Evolutionary conservation across 2,888 invertebrate species (phyloP), one percentile per base, ranked within the genome.

Genomic region (Xanthia togata): DNA sequence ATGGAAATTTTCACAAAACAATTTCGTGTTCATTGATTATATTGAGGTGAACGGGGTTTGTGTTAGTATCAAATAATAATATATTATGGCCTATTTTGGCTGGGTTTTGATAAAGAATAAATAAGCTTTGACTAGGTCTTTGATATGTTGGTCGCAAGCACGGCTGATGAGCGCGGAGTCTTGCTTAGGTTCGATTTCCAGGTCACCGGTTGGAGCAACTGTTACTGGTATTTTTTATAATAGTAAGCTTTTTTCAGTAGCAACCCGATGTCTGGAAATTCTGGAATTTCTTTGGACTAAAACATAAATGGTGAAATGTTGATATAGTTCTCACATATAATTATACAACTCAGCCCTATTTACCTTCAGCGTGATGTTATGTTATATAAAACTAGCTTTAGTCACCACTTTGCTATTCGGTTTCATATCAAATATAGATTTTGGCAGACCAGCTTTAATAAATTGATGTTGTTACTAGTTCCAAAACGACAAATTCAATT

Each of bases 361-460:
- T 67, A 1, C 1, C 20, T 20, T 31, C 11, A 0, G 2, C n/a
- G 1, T 20, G 50, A 20, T 8, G 9, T 31, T 26, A 50, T 68
- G 50, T 53, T 41, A 26, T 31, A 53, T 73, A 35, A 57, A 57
- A 57, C 6, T 23, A 50, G 4, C 9, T 38, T n/a, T 35, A 26
- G 23, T 23, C 75, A 53, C 57, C 47, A n/a, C 17, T n/a, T 44
- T 11, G 20, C n/a, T 14, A 50, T 68, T 77, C 23, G 3, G 14
- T 67, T 26, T 62, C 14, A 23, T 23, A 20, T 31, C 41, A 41
- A 35, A 68, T 14, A 35, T 53, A 53, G 35, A 60, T 53, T 69
- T 62, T 78, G 70, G 44, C 35, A 70, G 17, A 44, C 26, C 23
- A 62, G 26, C 17, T 55, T 78, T 31, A 47, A 78, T 78, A 78